Evolutionary conservation across 2,888 invertebrate species (phyloP), one percentile per base, ranked within the genome.

Genomic region (Megamerina dolium): DNA sequence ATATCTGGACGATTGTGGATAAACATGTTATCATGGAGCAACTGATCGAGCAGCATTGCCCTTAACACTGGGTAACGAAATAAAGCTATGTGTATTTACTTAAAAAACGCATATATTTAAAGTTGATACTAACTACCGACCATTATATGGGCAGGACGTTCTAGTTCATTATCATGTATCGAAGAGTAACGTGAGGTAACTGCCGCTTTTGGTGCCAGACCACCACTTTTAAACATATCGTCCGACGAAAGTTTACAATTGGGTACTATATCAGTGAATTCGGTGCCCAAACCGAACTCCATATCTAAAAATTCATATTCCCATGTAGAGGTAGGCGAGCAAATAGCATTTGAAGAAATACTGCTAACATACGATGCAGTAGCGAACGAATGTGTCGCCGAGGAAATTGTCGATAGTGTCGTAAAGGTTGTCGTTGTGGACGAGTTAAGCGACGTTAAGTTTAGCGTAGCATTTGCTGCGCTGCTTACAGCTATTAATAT

Each of bases 221-320:
- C 61, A 31, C 70, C 69, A 38, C 64, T 67, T 57, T 73, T 75
- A 39, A 76, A 71, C 19, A 76, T 70, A 48, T 76, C 77, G 45
- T 77, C 76, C 4, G 76, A 74, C 31, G 76, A 74, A 43, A 77
- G 60, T 54, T 78, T 78, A 70, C 77, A 78, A 38, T 70, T 70
- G 41, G 68, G 74, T 44, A 73, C 64, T 35, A 74, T 57, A 48
- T 77, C 73, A 38, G 78, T 78, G 50, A 76, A 73, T 59, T 78
- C 77, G 3, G 68, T 63, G 1, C 70, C 70, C 37, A 71, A 51
- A 4, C 77, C 74, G 41, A 75, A 66, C 58, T 77, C 76, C 69
- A 72, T 71, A 41, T 72, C 71, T 12, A 71, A 59, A 39, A 71
- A 68, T 53, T 65, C 64, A 33, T 70, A 72, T 50, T 72, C 72